Evolutionary conservation across 2,113 vertebrate species (phyloP).

Genomic region (Electrona antarctica): DNA sequence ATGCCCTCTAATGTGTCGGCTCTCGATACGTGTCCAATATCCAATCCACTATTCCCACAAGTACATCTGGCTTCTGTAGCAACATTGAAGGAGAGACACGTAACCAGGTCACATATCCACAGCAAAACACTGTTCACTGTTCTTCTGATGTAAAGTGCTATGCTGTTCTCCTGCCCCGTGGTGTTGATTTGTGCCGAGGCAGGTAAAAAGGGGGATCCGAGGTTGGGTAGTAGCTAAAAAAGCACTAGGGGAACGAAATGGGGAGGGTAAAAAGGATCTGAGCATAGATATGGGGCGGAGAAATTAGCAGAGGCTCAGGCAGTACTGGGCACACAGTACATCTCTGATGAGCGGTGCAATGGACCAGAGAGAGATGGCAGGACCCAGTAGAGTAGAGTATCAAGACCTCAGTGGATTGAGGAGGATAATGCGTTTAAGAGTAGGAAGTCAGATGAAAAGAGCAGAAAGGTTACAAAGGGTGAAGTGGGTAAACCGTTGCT

Average conservation of each 20-base stretch:
- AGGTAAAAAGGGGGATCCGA: conserved; percentile 9
- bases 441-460: conserved; percentile 35
- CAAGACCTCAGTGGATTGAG: conserved; percentile 42
- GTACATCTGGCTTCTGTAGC: conserved; percentile 35
- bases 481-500: conserved; percentile 25
- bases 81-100: conserved; percentile 57
- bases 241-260: conserved; percentile 12
- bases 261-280: conserved; percentile 17
- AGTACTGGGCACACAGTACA: conserved; percentile 54
- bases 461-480: conserved; percentile 16
- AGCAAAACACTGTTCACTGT: conserved; percentile 7
- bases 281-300: conserved; percentile 2
- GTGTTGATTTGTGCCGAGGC: conserved; percentile 5
- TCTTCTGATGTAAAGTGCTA: conserved; percentile 21
- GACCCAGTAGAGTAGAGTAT: conserved; percentile 6
- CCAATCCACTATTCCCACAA: neutral
- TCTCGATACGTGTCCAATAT: neutral
- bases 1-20: conserved; percentile 7
- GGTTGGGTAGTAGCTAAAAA: conserved; percentile 35
- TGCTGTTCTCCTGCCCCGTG: neutral
- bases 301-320: conserved; percentile 14
- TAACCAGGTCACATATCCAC: conserved; percentile 28
- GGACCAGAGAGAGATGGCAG: conserved; percentile 14
- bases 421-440: conserved; percentile 26
- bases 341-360: conserved; percentile 32